Percentiles rank a stretch among this genome's conserved stretches.
These are phyloP conservation scores for Adelognathus sp. DNA, from an alignment of 2,888 invertebrate species.

Conservation along the genomic window DNA sequence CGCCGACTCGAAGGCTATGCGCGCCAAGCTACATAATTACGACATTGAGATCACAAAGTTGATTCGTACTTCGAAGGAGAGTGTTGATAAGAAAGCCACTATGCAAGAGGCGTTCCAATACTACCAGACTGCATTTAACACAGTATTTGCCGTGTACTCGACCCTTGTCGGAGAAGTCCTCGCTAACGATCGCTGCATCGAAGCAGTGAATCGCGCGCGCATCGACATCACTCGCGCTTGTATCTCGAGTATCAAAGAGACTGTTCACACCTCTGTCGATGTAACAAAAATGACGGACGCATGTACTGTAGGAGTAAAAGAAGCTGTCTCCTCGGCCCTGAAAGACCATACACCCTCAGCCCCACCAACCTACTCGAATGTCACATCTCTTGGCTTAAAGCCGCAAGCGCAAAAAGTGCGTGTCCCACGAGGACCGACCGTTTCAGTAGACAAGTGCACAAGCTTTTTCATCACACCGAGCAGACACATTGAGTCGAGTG, in stretches of 20 bases:
- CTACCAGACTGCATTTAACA: slow-evolving; percentile 23
- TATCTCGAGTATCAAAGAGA: not conserved
- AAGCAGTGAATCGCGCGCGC: not conserved
- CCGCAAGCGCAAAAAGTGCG: not conserved
- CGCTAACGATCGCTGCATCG: not conserved
- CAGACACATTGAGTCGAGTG: not conserved
- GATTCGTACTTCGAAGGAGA: not conserved
- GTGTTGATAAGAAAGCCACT: slow-evolving; percentile 6
- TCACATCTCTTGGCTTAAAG: not conserved
- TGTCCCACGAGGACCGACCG: not conserved
- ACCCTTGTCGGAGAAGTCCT: not conserved
- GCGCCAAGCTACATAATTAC: not conserved
- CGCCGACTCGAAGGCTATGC: not conserved
- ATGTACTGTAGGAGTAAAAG: slow-evolving; percentile 9
- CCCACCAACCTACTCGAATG: not conserved
- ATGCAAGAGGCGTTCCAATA: slow-evolving; percentile 7
- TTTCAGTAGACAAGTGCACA: not conserved
- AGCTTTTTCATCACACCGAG: slow-evolving; percentile 8
- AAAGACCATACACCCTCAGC: not conserved
- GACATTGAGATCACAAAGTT: not conserved
- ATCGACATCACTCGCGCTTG: not conserved
- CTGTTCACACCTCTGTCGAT: not conserved
- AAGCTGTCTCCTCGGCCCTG: not conserved
- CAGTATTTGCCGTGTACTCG: slow-evolving; percentile 18
- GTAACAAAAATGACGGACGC: not conserved